Evolutionary conservation across 2,888 invertebrate species (phyloP).

Genomic region (Allolobophora icterica): DNA sequence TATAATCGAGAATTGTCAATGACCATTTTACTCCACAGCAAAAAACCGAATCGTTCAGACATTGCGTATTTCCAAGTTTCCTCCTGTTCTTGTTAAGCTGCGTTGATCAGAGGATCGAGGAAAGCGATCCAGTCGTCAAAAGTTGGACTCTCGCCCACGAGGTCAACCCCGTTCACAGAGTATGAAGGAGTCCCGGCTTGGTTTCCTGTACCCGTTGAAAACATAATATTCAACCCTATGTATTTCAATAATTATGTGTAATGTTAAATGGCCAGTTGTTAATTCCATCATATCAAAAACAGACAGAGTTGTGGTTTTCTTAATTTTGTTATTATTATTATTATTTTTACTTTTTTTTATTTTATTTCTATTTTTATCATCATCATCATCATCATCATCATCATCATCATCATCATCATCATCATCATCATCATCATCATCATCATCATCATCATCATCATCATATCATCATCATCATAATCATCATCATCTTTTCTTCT

Average conservation of each 20-base stretch:
- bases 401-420: constrained; percentile 17
- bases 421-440: constrained; percentile 17
- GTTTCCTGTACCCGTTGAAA: background rate
- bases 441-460: constrained; percentile 17
- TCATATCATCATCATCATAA: background rate
- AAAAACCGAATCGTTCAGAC: no score
- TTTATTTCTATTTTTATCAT: background rate
- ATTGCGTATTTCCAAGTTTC: no score
- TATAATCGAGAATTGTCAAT: no score
- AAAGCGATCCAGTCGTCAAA: constrained; percentile 27
- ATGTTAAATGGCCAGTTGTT: no score
- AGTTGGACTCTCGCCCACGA: background rate
- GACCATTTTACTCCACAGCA: no score
- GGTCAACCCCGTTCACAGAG: constrained; percentile 19
- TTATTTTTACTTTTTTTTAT: no score
- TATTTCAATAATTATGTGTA: no score
- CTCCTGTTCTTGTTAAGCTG: background rate
- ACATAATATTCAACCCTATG: background rate
- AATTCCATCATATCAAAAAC: no score
- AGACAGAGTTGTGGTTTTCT: no score
- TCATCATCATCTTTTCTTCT: no score
- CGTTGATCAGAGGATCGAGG: constrained; percentile 28
- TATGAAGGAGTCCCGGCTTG: constrained; percentile 20
- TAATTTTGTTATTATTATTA: no score
- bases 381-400: background rate